Base-by-base conservation (phyloP, 2,888 invertebrate genomes). In the Agrochola macilenta region DNA sequence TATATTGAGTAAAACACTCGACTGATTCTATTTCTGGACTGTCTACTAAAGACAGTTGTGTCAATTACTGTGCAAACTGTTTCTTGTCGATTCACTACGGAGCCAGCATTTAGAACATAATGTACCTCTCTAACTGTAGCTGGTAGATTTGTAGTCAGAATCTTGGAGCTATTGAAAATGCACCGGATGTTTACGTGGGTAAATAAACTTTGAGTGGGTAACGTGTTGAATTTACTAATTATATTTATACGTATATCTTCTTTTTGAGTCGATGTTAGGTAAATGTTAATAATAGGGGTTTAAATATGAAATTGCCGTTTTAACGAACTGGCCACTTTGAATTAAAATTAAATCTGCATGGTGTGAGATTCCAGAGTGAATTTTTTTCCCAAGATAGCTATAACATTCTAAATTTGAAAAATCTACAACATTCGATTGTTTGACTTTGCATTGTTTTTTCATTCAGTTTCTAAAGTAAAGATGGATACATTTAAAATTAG, bases 51-150 rank as follows among this genome's bases (percentile, higher is more conserved):
- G 70, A 76, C 82, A 58, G 49, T 81, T 57, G 65, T 70, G 70
- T 82, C 80, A 81, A 76, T 81, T 82, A 68, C 69, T 77, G 61
- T 23, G 54, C 65, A 57, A 80, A 76, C 69, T 65, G 43, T 52
- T 79, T 79, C 30, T 49, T 68, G 66, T 68, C 35, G 57, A 43
- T 76, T 71, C 61, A 66, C 11, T 61, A n/a, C 54, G 39, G 46
- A 69, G 39, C 30, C 20, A 65, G 60, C 20, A 66, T 70, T 80
- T 63, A 76, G 81, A 58, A 39, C 63, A 35, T 68, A 43, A 57
- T 63, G 35, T 35, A 35, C 1, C 26, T 71, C 58, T 2, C 23
- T 43, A n/a, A 58, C 14, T 65, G 23, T 35, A 26, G 35, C 43
- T 64, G 20, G 23, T 35, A 63, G 35, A 74, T 58, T 74, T 68